phyloP scores from a whole-genome alignment of 2,888 invertebrate genomes.

The Chorisops tibialis region DNA sequence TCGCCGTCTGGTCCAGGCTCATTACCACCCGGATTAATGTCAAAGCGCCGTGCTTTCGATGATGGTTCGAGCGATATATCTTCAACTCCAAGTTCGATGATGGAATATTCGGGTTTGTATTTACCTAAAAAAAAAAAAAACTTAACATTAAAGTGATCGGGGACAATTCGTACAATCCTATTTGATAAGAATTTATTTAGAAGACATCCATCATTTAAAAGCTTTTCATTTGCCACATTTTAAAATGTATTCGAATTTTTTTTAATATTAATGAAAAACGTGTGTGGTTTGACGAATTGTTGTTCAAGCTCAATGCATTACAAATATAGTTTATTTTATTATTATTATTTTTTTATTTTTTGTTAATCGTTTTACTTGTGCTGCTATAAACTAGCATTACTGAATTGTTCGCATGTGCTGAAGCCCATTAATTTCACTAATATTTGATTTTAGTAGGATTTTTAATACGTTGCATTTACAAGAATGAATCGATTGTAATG shows the following conservation, averaged over 20 bases:
- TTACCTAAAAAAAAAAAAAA: conserved; percentile 28
- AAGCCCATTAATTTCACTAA: conserved; percentile 12
- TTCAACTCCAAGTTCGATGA: conserved; percentile 79
- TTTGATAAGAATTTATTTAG: too few relatives aligned
- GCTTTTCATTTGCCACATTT: too few relatives aligned
- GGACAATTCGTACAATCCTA: too few relatives aligned
- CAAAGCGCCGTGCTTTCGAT: conserved; percentile 66
- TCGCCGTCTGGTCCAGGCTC: conserved; percentile 84
- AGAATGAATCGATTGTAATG: neutral
- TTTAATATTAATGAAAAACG: neutral
- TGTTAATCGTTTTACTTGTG: too few relatives aligned
- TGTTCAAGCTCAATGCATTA: too few relatives aligned
- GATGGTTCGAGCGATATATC: conserved; percentile 82
- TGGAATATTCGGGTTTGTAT: conserved; percentile 77
- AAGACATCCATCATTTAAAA: too few relatives aligned
- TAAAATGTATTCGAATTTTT: too few relatives aligned
- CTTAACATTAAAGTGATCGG: too few relatives aligned
- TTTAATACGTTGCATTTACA: neutral
- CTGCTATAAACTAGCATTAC: neutral
- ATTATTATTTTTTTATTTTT: too few relatives aligned
- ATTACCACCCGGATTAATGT: conserved; percentile 72
- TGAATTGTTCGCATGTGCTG: conserved; percentile 12
- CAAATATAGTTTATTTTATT: too few relatives aligned
- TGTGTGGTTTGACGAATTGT: neutral
- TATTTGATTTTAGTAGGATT: conserved; percentile 8